phyloP scores from a whole-genome alignment of 2,888 invertebrate genomes.

The Melanargia galathea region DNA sequence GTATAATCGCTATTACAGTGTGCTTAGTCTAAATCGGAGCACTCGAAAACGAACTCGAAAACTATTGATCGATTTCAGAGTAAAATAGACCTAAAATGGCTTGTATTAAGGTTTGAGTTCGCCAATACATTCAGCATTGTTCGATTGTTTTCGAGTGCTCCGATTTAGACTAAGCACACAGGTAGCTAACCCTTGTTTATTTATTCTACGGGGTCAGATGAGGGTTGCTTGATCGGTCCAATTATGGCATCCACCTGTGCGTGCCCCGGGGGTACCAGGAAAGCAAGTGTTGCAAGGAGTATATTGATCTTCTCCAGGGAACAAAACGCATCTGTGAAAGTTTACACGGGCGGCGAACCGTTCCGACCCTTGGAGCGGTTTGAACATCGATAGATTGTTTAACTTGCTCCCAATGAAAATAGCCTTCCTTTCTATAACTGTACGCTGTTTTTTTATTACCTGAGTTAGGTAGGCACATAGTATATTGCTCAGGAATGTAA shows the following conservation, averaged over 20 bases:
- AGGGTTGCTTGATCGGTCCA: slow-evolving; percentile 12
- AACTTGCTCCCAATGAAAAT: background rate
- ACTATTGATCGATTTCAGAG: too few relatives aligned
- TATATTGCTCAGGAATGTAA: too few relatives aligned
- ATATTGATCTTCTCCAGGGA: slow-evolving; percentile 58
- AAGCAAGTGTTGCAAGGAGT: slow-evolving; percentile 47
- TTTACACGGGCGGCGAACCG: slow-evolving; percentile 55
- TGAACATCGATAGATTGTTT: slow-evolving; percentile 48
- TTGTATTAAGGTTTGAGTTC: too few relatives aligned
- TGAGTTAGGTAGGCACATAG: too few relatives aligned
- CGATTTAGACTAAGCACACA: too few relatives aligned
- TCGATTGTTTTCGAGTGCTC: too few relatives aligned
- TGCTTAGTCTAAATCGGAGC: too few relatives aligned
- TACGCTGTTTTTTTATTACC: too few relatives aligned
- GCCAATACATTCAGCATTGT: too few relatives aligned
- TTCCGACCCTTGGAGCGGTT: slow-evolving; percentile 51
- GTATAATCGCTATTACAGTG: too few relatives aligned
- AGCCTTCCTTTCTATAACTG: background rate
- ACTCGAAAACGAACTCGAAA: too few relatives aligned
- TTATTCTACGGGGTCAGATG: slow-evolving; percentile 1
- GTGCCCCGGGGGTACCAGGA: slow-evolving; percentile 47
- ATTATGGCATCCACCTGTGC: slow-evolving; percentile 27
- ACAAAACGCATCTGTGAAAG: slow-evolving; percentile 51
- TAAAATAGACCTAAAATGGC: too few relatives aligned
- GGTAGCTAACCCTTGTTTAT: background rate